These are phyloP conservation scores for Phymatocera aterrima DNA, from an alignment of 2,888 invertebrate species.

Conservation along the genomic window DNA sequence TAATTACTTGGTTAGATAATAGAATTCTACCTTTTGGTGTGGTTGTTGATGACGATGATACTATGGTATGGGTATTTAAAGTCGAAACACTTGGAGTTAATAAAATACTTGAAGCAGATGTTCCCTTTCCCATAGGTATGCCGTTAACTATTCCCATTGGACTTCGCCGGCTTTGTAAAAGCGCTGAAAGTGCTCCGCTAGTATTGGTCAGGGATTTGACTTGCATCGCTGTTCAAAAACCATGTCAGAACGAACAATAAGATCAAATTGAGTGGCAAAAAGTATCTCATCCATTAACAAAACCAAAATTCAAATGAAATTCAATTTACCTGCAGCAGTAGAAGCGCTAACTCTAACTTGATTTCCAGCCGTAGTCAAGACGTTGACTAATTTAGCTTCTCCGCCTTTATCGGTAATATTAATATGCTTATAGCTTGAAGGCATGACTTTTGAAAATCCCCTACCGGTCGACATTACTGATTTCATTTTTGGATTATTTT, in stretches of 20 bases:
- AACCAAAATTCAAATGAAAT: not conserved
- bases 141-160: slow-evolving; percentile 54
- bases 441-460: slow-evolving; percentile 59
- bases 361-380: slow-evolving; percentile 58
- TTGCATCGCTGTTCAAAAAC: slow-evolving; percentile 51
- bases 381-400: slow-evolving; percentile 60
- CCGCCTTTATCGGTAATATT: slow-evolving; percentile 57
- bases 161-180: slow-evolving; percentile 64
- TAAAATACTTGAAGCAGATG: slow-evolving; percentile 62
- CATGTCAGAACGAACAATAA: not conserved
- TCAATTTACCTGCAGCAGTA: slow-evolving; percentile 56
- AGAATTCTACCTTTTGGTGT: slow-evolving; percentile 69
- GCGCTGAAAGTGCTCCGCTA: slow-evolving; percentile 57
- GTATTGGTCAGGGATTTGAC: slow-evolving; percentile 53
- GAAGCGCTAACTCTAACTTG: slow-evolving; percentile 59
- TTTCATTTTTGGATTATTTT: slow-evolving; percentile 62
- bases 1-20: slow-evolving; percentile 56
- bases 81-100: slow-evolving; percentile 62
- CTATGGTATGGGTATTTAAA: slow-evolving; percentile 52
- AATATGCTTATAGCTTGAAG: slow-evolving; percentile 61
- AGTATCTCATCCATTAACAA: not conserved
- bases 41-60: slow-evolving; percentile 56
- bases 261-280: not conserved
- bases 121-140: slow-evolving; percentile 56
- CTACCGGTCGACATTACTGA: slow-evolving; percentile 62